These are phyloP conservation scores for Zelleria hepariella DNA, from an alignment of 2,888 invertebrate genomes.

Conservation along the genomic window DNA sequence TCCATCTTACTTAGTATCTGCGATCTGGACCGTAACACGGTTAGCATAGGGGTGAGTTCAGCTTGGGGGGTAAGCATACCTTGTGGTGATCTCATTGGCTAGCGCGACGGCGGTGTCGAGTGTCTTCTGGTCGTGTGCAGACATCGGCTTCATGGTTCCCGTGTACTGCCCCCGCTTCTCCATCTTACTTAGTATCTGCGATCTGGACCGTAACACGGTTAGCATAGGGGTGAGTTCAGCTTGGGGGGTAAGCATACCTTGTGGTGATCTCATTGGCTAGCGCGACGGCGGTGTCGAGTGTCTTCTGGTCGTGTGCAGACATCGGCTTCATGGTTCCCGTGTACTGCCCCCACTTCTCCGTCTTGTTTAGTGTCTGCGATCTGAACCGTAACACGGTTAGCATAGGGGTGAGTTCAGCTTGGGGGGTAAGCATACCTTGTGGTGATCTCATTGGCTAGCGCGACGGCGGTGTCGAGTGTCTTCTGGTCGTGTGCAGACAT, in stretches of 20 bases:
- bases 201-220: constrained; percentile 30
- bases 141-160: constrained; percentile 97
- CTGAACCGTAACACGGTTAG: constrained; percentile 30
- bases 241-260: too few species aligned
- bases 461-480: constrained; percentile 92
- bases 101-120: constrained; percentile 93
- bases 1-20: too few species aligned
- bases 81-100: constrained; percentile 90
- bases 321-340: too few species aligned
- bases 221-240: too few species aligned
- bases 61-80: too few species aligned
- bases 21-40: too few species aligned
- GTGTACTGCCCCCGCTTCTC: constrained; percentile 44
- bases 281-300: constrained; percentile 92
- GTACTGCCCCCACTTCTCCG: constrained; percentile 41
- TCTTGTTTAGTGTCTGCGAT: constrained; percentile 39
- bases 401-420: constrained; percentile 11
- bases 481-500: constrained; percentile 95
- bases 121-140: constrained; percentile 92
- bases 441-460: constrained; percentile 92
- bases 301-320: constrained; percentile 92
- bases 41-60: too few species aligned
- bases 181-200: constrained; percentile 37
- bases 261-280: constrained; percentile 93
- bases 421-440: constrained; percentile 69